Evolutionary conservation across 2,888 invertebrate species (phyloP).

Genomic region (Habroteleia sp.): DNA sequence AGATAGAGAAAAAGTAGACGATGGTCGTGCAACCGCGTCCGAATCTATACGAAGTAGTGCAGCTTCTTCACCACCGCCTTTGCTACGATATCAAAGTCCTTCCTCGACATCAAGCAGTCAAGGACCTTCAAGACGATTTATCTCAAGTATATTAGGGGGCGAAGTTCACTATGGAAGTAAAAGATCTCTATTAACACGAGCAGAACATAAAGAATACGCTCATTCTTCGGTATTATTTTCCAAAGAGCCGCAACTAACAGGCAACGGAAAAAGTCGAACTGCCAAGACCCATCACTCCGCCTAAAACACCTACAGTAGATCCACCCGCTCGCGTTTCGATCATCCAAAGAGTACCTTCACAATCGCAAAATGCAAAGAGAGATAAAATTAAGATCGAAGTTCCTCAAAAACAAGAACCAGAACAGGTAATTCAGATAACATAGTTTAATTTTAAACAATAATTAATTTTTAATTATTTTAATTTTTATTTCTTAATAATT

Average conservation of each 20-base stretch:
- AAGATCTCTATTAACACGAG: slow-evolving; percentile 89
- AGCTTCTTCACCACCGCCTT: slow-evolving; percentile 74
- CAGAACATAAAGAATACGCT: slow-evolving; percentile 89
- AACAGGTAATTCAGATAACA: slow-evolving; percentile 78
- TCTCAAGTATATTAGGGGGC: slow-evolving; percentile 90
- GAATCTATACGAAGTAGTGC: slow-evolving; percentile 78
- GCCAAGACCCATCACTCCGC: slow-evolving; percentile 83
- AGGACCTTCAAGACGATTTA: slow-evolving; percentile 85
- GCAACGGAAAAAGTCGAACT: slow-evolving; percentile 79
- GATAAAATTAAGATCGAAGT: slow-evolving; percentile 77
- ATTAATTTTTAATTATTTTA: no score
- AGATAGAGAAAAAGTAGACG: slow-evolving; percentile 80
- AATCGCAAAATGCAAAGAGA: slow-evolving; percentile 74
- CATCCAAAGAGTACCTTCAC: slow-evolving; percentile 89
- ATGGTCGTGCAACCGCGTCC: slow-evolving; percentile 78
- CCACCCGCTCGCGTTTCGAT: slow-evolving; percentile 89
- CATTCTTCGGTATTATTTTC: slow-evolving; percentile 81
- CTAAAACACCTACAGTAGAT: slow-evolving; percentile 83
- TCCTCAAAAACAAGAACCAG: slow-evolving; percentile 79
- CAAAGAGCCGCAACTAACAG: slow-evolving; percentile 85
- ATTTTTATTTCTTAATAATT: no score
- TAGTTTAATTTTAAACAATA: no score
- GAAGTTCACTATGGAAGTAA: slow-evolving; percentile 91
- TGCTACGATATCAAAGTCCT: slow-evolving; percentile 66
- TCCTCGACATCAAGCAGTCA: slow-evolving; percentile 68